Evolutionary conservation across 2,113 vertebrate genomes (phyloP), one percentile per base, ranked within the genome.

Genomic region (Microcebus jonahi): DNA sequence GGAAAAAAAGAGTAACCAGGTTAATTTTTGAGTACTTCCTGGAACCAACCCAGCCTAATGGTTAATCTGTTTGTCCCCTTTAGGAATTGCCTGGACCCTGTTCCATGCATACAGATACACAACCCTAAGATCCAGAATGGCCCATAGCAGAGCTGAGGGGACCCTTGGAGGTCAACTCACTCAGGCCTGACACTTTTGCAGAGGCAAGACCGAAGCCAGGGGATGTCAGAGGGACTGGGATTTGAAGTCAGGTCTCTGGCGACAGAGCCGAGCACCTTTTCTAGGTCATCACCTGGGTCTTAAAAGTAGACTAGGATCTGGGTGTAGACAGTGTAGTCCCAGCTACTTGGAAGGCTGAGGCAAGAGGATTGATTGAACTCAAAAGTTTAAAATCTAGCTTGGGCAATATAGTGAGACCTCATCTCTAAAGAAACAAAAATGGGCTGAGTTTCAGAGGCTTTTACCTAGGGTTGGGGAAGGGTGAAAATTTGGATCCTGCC

Each of bases 21-120:
- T 98, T 98, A 98, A 97, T 97, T 95, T 97, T 97, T 98, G 82
- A 97, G 77, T 95, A 18, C 15, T 94, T 96, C 48, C 85, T 97
- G 96, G 95, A 97, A 92, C 34, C 39, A n/a, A 42, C 70, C 94
- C 92, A 96, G 90, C 21, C 80, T 87, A 97, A 92, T 96, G 80
- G 95, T 90, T 97, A 97, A 98, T 92, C 90, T 36, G 0, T 79
- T 77, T 93, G 96, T 95, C 87, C 93, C 83, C 36, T 85, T 84
- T 82, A 87, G 83, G 67, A 96, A 95, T 77, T 94, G 34, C n/a
- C 23, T 98, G 96, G 95, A 94, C 75, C 50, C 80, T 77, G 42
- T 97, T 92, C 95, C 93, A 93, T 93, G 71, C 70, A 20, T 59
- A 50, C 39, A 77, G 59, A 57, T 50, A 88, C 12, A 48, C 65